Evolutionary conservation across 1,140 invertebrate genomes (phyloP), one percentile per base, ranked within the genome.

Genomic region (Drosophila busckii): DNA sequence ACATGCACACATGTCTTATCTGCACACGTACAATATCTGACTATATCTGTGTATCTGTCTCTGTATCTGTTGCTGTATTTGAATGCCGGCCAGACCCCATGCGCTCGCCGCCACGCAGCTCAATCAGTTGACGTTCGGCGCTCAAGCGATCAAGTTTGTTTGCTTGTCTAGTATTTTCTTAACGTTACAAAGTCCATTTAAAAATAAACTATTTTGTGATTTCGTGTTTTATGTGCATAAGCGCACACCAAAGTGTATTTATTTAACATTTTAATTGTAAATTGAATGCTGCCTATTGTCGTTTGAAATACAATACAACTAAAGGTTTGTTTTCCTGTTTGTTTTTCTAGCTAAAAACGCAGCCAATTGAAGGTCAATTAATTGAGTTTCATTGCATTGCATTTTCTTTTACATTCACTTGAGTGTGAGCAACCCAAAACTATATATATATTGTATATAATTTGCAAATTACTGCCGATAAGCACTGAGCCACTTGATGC

Each of bases 61-160:
- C 17, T 31, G 42, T 32, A 5, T 34, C 32, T 45, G 38, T 52
- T 41, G 26, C 41, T 28, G 56, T n/a, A n/a, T n/a, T n/a, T n/a
- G n/a, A n/a, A 26, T 37, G 13, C 23, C 15, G 50, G n/a, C 6
- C 15, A 80, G 73, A 71, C 63, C 68, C 68, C 48, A 80, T 60
- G 69, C 60, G 41, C 75, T 20, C 22, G 16, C 28, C 59, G 63
- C 78, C 56, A 55, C 53, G 54, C 60, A 66, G 71, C 54, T 55
- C 13, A 50, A 50, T 80, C 70, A 80, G 69, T 80, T 71, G 53
- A 44, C 75, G 64, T 40, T 80, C 76, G 48, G 19, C 60, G 50
- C 38, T 65, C 46, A 66, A 70, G 64, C 65, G 75, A 80, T 80
- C 75, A 75, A 75, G 75, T 82, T 54, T 69, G 53, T 62, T 60